Evolutionary conservation across 2,888 invertebrate genomes (phyloP), one percentile per base, ranked within the genome.

Genomic region (Sylvicola cinctus): DNA sequence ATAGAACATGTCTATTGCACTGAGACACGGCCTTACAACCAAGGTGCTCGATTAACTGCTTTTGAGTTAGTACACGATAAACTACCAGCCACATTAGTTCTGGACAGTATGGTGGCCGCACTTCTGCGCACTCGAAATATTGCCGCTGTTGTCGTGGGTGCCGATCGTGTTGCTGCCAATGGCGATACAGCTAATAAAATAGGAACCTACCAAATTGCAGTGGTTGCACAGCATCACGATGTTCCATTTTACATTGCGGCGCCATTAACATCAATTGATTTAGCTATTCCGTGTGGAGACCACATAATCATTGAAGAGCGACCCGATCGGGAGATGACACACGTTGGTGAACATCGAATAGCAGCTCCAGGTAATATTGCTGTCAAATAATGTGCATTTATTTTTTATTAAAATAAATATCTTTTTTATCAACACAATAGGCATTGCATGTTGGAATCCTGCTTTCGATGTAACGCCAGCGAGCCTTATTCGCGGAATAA

Each of bases 131-230:
- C 70, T 11, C 71, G 77, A 49, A 71, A 73, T 42, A 77, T 98
- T 38, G 72, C 75, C 25, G 93, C 90, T 1, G 87, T 98, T 6
- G 75, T 96, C n/a, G 91, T 95, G 14, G 98, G 96, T 13, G 96
- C 96, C 32, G 98, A 98, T 55, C 69, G 96, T 52, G 88, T 91
- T 23, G 88, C 85, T 11, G 74, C 78, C 2, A 98, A 98, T 58
- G 98, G 98, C 1, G 96, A 99, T 55, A 95, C 95, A 0, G 96
- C 96, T 1, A 98, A 98, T 55, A 98, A 98, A 69, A 93, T 96
- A 50, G 96, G 93, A 46, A 90, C 90, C 11, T 90, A 88, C 54
- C 88, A 90, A 66, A 78, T 96, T 49, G 91, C 95, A 0, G 80
- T 96, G 32, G 66, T 83, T 31, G 91, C 95, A 1, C 79, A 83